These are phyloP conservation scores for Halocaridina rubra DNA, from an alignment of 2,888 invertebrate genomes.

Conservation along the genomic window DNA sequence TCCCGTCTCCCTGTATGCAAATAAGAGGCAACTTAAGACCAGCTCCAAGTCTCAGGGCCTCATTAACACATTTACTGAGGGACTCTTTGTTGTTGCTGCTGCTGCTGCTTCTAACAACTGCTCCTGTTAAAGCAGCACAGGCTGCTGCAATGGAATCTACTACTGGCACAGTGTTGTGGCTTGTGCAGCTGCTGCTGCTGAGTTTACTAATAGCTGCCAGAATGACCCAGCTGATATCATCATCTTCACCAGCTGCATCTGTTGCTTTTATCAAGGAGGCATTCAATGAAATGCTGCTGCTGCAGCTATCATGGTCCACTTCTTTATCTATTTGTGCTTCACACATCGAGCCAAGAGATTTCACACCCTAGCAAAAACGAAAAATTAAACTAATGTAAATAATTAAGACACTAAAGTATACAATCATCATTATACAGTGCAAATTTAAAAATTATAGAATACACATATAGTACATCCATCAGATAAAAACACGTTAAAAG, in stretches of 20 bases:
- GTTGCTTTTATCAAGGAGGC: no score
- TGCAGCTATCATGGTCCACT: slow-evolving; percentile 41
- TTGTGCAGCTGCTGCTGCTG: slow-evolving; percentile 41
- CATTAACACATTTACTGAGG: no score
- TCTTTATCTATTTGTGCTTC: slow-evolving; percentile 52
- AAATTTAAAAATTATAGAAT: no score
- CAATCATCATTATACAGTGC: no score
- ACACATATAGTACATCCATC: no score
- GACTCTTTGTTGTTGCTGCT: slow-evolving; percentile 24
- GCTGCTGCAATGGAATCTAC: slow-evolving; percentile 10
- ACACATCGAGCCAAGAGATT: slow-evolving; percentile 53
- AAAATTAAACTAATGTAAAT: neutral
- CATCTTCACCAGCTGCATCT: neutral
- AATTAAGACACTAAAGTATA: no score
- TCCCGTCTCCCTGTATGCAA: no score
- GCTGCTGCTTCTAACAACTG: no score
- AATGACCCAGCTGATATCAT: neutral
- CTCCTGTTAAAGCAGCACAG: slow-evolving; percentile 21
- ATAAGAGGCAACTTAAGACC: slow-evolving; percentile 38
- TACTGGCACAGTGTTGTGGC: slow-evolving; percentile 28
- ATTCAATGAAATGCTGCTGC: no score
- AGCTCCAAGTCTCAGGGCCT: slow-evolving; percentile 50
- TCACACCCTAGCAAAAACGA: slow-evolving; percentile 31
- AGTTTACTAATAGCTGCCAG: neutral
- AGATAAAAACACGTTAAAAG: no score